Conservation (phyloP, 2,113 vertebrate species). For the Butorides virescens region DNA sequence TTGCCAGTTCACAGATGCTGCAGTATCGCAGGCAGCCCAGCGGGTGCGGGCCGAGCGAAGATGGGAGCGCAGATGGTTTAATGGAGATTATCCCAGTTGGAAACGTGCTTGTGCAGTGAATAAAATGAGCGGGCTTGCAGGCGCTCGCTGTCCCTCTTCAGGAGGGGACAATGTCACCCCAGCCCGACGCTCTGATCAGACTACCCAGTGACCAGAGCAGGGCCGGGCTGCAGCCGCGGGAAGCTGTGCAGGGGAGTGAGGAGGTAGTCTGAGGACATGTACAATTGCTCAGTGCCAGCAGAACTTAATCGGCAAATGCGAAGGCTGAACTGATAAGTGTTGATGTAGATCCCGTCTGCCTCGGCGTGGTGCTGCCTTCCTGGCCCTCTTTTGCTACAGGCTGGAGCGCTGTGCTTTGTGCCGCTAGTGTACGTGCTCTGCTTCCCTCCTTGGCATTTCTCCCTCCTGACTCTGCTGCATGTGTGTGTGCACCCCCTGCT, state of each 20-base stretch:
- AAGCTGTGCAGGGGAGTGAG: background rate
- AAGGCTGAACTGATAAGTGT: background rate
- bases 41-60: slow-evolving; percentile 7
- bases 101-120: slow-evolving; percentile 71
- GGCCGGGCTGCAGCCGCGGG: background rate
- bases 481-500: background rate
- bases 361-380: background rate
- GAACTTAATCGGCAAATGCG: background rate
- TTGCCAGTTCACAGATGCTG: slow-evolving; percentile 51
- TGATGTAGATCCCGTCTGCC: background rate
- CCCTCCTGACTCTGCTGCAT: background rate
- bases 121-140: slow-evolving; percentile 47
- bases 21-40: slow-evolving; percentile 50
- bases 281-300: background rate
- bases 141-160: slow-evolving; percentile 53
- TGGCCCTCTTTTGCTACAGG: accelerated
- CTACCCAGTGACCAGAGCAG: background rate
- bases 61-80: slow-evolving; percentile 79
- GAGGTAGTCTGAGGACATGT: background rate
- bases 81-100: slow-evolving; percentile 83
- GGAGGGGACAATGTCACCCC: slow-evolving; percentile 67
- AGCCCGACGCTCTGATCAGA: slow-evolving; percentile 43
- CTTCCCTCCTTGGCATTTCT: background rate
- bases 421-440: background rate
- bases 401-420: background rate